Evolutionary conservation across 2,113 vertebrate species (phyloP), one percentile per base, ranked within the genome.

Genomic region (Notarius lentiginosus): DNA sequence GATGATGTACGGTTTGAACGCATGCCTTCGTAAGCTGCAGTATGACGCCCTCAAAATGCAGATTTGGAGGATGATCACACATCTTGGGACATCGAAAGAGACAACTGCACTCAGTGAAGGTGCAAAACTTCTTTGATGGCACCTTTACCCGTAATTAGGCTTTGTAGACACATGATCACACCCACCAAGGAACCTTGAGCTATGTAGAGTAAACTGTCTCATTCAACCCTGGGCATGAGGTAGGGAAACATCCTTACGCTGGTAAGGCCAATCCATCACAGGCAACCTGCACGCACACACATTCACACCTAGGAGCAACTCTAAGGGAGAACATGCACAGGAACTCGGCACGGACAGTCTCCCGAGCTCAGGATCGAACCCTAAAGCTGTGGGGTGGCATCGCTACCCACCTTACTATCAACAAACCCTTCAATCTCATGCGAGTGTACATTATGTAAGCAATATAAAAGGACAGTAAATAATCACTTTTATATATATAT

Each of bases 391-490:
- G 22, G 55, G 24, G 75, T 34, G 18, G 24, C 24, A 47, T 47
- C 1, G 17, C 34, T 73, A 73, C 34, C 34, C 30, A 47, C 17
- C 75, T 55, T 27, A 53, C 24, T 24, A 11, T 76, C 24, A 79
- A 30, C 14, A 79, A 79, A 55, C 22, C n/a, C 77, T 34, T 58
- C n/a, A 41, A 58, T 34, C 77, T 79, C 53, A 79, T 34, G 27
- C 5, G 27, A 79, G 55, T 58, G 27, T 79, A 79, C 53, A 58
- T 79, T 60, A 79, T 30, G 53, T 79, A 58, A 34, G 20, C 17
- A 73, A 47, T 34, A 10, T 73, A 76, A 76, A 76, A n/a, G n/a
- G 55, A 79, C 77, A 34, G 55, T 34, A 79, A 79, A 20, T 79
- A 79, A 79, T 30, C 27, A 27, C 53, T 58, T 79, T 79, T 20